Base-by-base conservation (phyloP, 2,797 vertebrate genomes). In the Vultur gryphus region DNA sequence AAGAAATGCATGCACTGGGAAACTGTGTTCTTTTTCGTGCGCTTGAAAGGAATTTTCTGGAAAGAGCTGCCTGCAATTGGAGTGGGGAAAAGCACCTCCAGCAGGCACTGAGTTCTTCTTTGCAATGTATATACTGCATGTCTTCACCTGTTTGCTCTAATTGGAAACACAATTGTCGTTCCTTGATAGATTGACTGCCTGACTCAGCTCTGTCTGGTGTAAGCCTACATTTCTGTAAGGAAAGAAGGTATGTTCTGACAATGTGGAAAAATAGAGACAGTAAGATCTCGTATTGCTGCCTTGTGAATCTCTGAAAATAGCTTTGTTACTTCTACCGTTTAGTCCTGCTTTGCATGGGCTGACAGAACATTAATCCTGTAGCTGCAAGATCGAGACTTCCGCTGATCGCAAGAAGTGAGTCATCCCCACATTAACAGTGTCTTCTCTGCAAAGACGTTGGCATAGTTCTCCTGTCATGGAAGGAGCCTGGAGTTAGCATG, bases 341-440 rank as follows among this genome's bases (percentile, higher is more conserved):
- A 23, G 37, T 51, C n/a, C n/a, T 0, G 25, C 71, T 71, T n/a
- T 48, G 58, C n/a, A 9, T 2, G 58, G 28, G 17, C 78, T 71
- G 67, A 20, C 33, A 29, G 55, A 24, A 31, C 8, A 1, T 37
- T 37, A n/a, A 48, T 87, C 43, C 52, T 7, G 0, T 9, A 48
- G 79, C 70, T 62, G 75, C 3, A 5, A 43, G 59, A 28, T 9
- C 1, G 7, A 54, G 65, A 11, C 28, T 28, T 48, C 16, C 0
- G 23, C 44, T 39, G 78, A 12, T n/a, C 2, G 5, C 37, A 9
- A 33, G 55, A 21, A 15, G 18, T 5, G 44, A 62, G 35, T 69
- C 51, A 31, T 26, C 44, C 62, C 46, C 51, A 2, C 5, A 0
- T 35, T 20, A 13, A 7, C 49, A 10, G n/a, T 2, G 17, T 19